Evolutionary conservation across 2,888 invertebrate species (phyloP).

Genomic region (Empis livida): DNA sequence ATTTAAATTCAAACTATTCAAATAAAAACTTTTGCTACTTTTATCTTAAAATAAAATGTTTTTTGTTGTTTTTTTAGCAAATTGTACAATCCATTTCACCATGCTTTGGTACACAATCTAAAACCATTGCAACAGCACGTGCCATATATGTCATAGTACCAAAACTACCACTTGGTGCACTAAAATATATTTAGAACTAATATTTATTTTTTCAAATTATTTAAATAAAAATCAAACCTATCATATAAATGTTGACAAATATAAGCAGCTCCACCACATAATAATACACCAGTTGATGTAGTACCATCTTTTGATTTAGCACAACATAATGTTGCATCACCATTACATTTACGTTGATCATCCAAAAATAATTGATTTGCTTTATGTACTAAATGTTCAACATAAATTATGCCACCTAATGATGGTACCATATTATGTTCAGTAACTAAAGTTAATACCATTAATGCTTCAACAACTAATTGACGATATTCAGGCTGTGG

Average conservation of each 20-base stretch:
- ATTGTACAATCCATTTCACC: conserved; percentile 73
- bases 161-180: conserved; percentile 92
- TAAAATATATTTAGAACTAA: conserved; percentile 26
- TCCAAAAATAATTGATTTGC: conserved; percentile 91
- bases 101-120: conserved; percentile 62
- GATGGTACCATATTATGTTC: conserved; percentile 70
- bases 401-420: conserved; percentile 68
- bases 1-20: no score
- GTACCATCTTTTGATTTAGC: conserved; percentile 58
- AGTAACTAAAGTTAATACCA: conserved; percentile 85
- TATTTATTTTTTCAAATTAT: neutral
- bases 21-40: no score
- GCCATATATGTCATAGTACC: conserved; percentile 97
- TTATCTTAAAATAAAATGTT: no score
- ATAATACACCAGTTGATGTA: conserved; percentile 48
- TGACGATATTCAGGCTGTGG: conserved; percentile 98
- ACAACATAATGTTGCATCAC: conserved; percentile 89
- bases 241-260: conserved; percentile 97
- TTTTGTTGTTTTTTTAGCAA: conserved; percentile 34
- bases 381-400: conserved; percentile 84
- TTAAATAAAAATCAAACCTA: conserved; percentile 20
- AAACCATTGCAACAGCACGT: conserved; percentile 60
- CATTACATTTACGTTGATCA: conserved; percentile 85
- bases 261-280: conserved; percentile 87
- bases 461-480: conserved; percentile 89